Percentiles rank a stretch among this genome's conserved stretches.
Conservation (phyloP, 1,140 invertebrate genomes). For the Antheraea pernyi region DNA sequence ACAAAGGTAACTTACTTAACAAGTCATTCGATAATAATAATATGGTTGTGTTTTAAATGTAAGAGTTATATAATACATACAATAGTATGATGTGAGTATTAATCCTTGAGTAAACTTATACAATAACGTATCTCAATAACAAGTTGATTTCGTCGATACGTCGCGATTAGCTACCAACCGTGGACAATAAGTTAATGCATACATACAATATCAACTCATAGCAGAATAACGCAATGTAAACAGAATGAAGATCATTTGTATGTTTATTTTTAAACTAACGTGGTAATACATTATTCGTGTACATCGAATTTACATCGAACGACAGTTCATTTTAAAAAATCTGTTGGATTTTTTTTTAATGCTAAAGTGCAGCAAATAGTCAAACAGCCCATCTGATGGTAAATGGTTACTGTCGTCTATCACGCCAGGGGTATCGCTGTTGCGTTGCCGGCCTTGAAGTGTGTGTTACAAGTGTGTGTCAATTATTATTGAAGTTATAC, state of each 20-base stretch:
- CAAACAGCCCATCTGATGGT: no score
- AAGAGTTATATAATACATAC: neutral
- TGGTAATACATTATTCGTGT: constrained; percentile 14
- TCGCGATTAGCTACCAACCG: neutral
- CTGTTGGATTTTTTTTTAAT: no score
- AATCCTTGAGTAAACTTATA: constrained; percentile 1
- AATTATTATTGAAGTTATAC: no score
- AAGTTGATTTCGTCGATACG: neutral
- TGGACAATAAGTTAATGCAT: neutral
- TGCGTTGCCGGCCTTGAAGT: no score
- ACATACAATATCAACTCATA: neutral
- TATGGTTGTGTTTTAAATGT: neutral
- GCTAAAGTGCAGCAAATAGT: no score
- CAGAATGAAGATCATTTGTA: constrained; percentile 7
- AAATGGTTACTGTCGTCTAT: no score
- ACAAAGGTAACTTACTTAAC: no score
- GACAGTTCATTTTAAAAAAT: neutral
- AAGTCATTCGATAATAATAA: no score
- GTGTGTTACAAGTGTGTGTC: no score
- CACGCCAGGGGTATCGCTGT: no score
- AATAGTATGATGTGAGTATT: neutral
- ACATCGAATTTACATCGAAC: neutral
- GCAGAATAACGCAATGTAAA: neutral
- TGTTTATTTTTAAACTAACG: neutral
- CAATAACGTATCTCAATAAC: neutral